Conservation (phyloP, 2,113 vertebrate genomes). For the Neodontobutis hainanensis region DNA sequence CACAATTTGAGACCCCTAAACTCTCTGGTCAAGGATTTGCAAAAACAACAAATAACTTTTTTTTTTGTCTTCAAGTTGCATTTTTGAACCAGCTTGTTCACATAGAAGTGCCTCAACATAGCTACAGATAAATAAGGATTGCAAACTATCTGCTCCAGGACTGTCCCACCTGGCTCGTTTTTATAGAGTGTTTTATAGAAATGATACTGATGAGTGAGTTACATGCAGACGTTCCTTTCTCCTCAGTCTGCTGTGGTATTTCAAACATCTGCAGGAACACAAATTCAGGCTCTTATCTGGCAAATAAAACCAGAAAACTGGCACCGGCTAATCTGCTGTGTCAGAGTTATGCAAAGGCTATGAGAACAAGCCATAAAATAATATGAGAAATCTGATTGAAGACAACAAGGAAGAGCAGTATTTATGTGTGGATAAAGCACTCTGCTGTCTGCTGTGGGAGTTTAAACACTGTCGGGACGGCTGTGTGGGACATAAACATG, state of each 20-base stretch:
- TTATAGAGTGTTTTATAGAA: neutral
- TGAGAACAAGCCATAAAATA: neutral
- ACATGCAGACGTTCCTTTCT: neutral
- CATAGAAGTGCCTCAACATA: no score
- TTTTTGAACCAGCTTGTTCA: no score
- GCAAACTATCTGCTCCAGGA: no score
- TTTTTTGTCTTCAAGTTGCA: no score
- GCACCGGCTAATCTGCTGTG: neutral
- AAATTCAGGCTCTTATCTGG: neutral
- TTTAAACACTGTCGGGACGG: neutral
- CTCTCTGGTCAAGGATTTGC: no score
- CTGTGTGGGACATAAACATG: neutral
- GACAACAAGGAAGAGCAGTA: neutral
- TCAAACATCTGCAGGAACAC: neutral
- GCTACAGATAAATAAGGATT: no score
- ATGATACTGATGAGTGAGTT: neutral
- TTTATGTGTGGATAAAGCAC: neutral
- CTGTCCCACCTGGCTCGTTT: neutral
- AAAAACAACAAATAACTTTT: no score
- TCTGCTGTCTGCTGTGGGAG: neutral
- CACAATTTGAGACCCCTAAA: no score
- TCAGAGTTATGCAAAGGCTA: neutral
- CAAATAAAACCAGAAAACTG: constrained; percentile 3
- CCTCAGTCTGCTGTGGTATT: neutral
- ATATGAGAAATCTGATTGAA: neutral